Evolutionary conservation across 2,888 invertebrate genomes (phyloP).

Genomic region (Drosophila neonasuta): DNA sequence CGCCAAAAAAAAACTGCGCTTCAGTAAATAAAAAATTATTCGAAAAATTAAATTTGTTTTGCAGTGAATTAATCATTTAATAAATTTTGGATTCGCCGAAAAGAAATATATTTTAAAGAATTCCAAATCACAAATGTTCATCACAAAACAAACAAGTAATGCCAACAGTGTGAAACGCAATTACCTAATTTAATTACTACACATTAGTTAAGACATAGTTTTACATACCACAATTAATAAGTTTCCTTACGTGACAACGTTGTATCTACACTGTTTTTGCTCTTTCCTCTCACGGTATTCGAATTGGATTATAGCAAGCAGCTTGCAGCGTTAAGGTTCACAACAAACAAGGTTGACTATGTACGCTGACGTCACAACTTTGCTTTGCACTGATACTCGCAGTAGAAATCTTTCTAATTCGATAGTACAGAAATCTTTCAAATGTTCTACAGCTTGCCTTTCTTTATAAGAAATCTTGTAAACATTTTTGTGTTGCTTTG

Average conservation of each 20-base stretch:
- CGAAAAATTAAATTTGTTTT: background rate
- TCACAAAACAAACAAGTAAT: background rate
- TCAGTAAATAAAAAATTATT: background rate
- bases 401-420: background rate
- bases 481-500: no score
- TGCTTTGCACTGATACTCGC: background rate
- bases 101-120: background rate
- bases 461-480: background rate
- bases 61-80: no score
- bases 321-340: constrained; percentile 32
- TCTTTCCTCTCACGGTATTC: constrained; percentile 7
- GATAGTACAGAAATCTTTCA: background rate
- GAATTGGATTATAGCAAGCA: constrained; percentile 35
- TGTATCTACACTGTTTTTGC: background rate
- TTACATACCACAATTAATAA: background rate
- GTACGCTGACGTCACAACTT: constrained; percentile 44
- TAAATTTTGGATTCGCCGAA: no score
- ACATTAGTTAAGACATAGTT: background rate
- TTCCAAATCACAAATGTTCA: background rate
- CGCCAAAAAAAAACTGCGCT: constrained; percentile 52
- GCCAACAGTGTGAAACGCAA: background rate
- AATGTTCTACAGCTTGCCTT: background rate
- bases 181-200: background rate
- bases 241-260: background rate
- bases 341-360: constrained; percentile 30